phyloP scores from a whole-genome alignment of 2,113 vertebrate genomes.

The Motacilla tschutschensis region DNA sequence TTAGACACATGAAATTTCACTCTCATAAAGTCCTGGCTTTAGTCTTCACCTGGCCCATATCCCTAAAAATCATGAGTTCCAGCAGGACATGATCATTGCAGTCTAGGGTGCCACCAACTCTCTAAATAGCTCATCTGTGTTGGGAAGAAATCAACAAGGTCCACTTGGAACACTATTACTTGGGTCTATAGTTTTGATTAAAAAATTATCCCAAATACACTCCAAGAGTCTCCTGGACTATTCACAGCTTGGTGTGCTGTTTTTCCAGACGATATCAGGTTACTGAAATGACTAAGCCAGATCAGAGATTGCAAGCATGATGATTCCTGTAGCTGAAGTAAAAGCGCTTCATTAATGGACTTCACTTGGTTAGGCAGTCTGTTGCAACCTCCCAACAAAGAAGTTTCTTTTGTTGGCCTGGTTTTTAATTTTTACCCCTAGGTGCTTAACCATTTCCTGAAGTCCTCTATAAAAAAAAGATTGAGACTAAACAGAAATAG shows the following conservation, averaged over 20 bases:
- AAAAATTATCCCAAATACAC: neutral
- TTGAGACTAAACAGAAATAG: neutral
- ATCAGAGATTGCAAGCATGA: neutral
- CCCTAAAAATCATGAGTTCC: neutral
- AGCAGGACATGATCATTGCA: neutral
- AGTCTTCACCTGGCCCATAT: neutral
- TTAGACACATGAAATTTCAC: neutral
- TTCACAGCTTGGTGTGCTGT: neutral
- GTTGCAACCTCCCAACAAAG: neutral
- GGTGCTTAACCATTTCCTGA: neutral
- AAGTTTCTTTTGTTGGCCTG: neutral
- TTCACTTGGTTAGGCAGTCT: neutral
- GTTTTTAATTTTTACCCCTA: neutral
- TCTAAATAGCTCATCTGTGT: neutral
- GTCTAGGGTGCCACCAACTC: neutral
- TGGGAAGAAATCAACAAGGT: neutral
- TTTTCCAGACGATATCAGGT: neutral
- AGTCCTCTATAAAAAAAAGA: neutral
- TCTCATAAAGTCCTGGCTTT: neutral
- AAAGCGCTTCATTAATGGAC: neutral
- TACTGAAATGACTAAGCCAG: neutral
- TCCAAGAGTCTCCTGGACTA: neutral
- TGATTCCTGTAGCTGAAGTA: neutral
- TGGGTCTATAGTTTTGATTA: neutral
- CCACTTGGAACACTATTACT: neutral